These are phyloP conservation scores for Oxyura jamaicensis DNA, from an alignment of 2,113 vertebrate species.

Conservation along the genomic window DNA sequence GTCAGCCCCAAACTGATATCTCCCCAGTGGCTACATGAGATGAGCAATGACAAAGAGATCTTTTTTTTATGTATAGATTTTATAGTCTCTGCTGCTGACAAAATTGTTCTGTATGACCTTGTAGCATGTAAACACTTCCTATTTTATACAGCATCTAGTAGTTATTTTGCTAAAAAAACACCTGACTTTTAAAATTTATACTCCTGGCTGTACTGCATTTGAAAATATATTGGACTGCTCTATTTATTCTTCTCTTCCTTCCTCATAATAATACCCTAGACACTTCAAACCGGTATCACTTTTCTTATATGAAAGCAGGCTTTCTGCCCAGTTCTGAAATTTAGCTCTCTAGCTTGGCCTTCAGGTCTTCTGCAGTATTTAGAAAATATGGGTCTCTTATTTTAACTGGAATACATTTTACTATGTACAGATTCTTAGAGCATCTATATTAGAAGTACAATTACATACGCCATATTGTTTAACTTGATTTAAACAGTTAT, in stretches of 20 bases:
- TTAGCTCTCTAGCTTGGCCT: slow-evolving; percentile 48
- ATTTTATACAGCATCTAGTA: not conserved
- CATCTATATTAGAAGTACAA: not conserved
- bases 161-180: not conserved
- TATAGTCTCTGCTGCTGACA: not conserved
- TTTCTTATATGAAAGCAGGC: slow-evolving; percentile 60
- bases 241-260: slow-evolving; percentile 49
- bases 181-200: not conserved
- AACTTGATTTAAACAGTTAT: slow-evolving; percentile 16
- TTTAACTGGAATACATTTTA: slow-evolving; percentile 62
- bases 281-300: slow-evolving; percentile 47
- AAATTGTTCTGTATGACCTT: not conserved
- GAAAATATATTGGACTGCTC: slow-evolving; percentile 55
- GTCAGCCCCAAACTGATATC: not conserved
- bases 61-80: not conserved
- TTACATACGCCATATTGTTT: not conserved
- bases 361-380: slow-evolving; percentile 47
- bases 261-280: slow-evolving; percentile 52
- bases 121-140: not conserved
- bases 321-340: slow-evolving; percentile 62
- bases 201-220: not conserved
- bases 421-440: not conserved
- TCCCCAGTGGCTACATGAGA: not conserved
- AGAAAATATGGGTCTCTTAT: slow-evolving; percentile 57
- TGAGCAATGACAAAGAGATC: not conserved